These are phyloP conservation scores for Periparus ater DNA, from an alignment of 2,797 vertebrate genomes.

Conservation along the genomic window DNA sequence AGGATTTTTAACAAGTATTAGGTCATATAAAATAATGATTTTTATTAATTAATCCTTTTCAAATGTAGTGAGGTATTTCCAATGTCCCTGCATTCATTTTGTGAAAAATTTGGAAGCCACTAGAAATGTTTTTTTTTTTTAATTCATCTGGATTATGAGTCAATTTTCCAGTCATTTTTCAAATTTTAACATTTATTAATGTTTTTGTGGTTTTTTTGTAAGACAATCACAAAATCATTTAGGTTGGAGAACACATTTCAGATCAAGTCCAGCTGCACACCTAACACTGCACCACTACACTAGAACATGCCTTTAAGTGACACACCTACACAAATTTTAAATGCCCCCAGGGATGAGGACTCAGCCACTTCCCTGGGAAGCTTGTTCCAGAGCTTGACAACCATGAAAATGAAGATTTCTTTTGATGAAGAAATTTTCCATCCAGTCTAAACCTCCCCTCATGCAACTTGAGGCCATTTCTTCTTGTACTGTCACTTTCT, in stretches of 20 bases:
- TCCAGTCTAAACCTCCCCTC: neutral
- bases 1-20: neutral
- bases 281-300: neutral
- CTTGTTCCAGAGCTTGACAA: neutral
- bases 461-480: neutral
- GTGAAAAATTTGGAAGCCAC: neutral
- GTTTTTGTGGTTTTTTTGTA: neutral
- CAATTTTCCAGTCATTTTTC: neutral
- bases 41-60: neutral
- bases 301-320: neutral
- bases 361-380: neutral
- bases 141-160: neutral
- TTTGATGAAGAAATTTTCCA: neutral
- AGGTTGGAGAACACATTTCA: neutral
- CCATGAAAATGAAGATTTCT: neutral
- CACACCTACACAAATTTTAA: neutral
- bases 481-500: rapidly evolving
- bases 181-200: neutral
- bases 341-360: neutral
- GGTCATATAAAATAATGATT: neutral
- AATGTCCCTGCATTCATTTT: neutral
- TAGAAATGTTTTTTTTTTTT: neutral
- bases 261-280: neutral
- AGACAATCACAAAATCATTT: neutral
- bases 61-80: neutral